Evolutionary conservation across 2,888 invertebrate species (phyloP).

Genomic region (Mesoligia furuncula): DNA sequence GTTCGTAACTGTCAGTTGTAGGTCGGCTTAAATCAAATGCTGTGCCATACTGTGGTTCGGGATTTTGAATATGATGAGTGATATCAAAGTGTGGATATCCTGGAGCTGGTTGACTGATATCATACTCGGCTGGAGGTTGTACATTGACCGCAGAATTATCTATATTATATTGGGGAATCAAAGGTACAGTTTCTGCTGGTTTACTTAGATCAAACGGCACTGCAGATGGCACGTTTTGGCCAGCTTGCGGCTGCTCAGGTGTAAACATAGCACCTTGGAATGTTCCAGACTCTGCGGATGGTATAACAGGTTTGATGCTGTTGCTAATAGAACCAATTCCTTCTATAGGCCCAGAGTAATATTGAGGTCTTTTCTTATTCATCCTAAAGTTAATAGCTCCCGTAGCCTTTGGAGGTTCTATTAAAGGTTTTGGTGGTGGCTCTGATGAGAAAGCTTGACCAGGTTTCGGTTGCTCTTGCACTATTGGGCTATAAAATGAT

Average conservation of each 20-base stretch:
- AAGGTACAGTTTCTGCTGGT: conserved; percentile 50
- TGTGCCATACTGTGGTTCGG: conserved; percentile 74
- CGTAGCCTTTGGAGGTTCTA: conserved; percentile 82
- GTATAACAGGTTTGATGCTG: conserved; percentile 80
- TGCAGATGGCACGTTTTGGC: conserved; percentile 47
- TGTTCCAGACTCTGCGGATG: conserved; percentile 69
- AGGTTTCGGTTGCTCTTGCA: conserved; percentile 20
- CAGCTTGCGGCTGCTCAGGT: conserved; percentile 67
- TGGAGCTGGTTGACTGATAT: conserved; percentile 34
- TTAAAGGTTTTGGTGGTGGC: conserved; percentile 70
- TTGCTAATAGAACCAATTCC: conserved; percentile 84
- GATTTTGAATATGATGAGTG: conserved; percentile 59
- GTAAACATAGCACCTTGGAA: conserved; percentile 81
- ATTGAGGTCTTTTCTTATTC: conserved; percentile 85
- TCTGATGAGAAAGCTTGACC: conserved; percentile 56
- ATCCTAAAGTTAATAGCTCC: conserved; percentile 81
- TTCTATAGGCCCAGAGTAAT: conserved; percentile 88
- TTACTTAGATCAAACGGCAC: conserved; percentile 70
- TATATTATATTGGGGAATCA: conserved; percentile 61
- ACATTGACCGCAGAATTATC: conserved; percentile 43
- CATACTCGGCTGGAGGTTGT: conserved; percentile 29
- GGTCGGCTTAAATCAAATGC: conserved; percentile 83
- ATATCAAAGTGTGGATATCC: conserved; percentile 44
- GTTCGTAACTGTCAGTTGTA: conserved; percentile 76
- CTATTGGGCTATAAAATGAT: conserved; percentile 66